A percentile compares a stretch with the other conserved stretches of the same genome.
These are phyloP conservation scores for Neolamprologus devosi DNA, from an alignment of 2,113 vertebrate genomes.

Conservation along the genomic window DNA sequence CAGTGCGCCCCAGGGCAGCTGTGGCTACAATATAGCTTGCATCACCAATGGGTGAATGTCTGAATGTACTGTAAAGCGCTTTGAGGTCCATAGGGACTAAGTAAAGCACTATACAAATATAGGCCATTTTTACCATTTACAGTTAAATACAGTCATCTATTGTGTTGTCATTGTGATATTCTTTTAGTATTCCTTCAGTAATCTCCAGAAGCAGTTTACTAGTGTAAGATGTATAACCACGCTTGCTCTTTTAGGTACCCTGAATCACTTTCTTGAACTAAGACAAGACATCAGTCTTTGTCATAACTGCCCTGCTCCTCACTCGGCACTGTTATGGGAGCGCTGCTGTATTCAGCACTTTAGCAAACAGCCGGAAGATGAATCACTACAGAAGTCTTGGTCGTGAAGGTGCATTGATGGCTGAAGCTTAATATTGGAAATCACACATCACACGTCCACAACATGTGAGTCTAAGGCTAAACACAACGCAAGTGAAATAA, in stretches of 20 bases:
- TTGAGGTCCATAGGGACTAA: rapidly evolving
- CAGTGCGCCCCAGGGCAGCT: neutral
- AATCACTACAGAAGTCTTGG: neutral
- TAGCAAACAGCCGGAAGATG: neutral
- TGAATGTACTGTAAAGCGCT: rapidly evolving
- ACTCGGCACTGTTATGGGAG: neutral
- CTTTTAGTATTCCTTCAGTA: neutral
- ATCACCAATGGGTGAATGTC: neutral
- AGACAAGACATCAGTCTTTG: neutral
- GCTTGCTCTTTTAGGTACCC: neutral
- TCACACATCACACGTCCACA: neutral
- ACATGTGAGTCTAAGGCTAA: neutral
- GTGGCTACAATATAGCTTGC: neutral
- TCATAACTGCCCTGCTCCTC: neutral
- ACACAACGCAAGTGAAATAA: neutral
- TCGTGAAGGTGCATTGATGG: neutral
- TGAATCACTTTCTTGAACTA: neutral
- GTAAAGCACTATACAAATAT: neutral
- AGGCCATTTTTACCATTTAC: neutral
- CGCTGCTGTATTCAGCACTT: neutral
- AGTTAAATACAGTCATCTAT: neutral
- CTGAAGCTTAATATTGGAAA: neutral
- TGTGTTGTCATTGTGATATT: neutral
- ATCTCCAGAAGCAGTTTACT: neutral
- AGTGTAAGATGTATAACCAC: neutral